Evolutionary conservation across 2,113 vertebrate species (phyloP).

Genomic region (Albula glossodonta): DNA sequence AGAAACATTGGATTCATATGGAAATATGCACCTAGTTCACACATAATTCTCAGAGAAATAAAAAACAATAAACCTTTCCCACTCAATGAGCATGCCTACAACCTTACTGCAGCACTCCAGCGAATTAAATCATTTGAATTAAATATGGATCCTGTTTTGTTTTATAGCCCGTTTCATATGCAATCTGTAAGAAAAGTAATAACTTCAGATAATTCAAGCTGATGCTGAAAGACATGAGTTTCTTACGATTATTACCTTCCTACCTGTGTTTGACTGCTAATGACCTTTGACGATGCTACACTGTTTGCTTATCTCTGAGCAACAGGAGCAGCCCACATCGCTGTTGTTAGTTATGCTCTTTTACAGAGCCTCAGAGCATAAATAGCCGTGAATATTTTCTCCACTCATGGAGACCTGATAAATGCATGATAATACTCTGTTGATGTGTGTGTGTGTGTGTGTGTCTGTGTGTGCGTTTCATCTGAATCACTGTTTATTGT

Average conservation of each 20-base stretch:
- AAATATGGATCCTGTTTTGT: neutral
- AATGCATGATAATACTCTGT: neutral
- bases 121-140: neutral
- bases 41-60: neutral
- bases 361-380: neutral
- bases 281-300: neutral
- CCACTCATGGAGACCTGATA: conserved; percentile 2
- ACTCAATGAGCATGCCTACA: neutral
- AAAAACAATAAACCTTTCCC: neutral
- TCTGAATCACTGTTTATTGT: neutral
- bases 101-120: neutral
- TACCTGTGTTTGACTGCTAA: neutral
- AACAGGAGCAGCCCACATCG: neutral
- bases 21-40: neutral
- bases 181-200: neutral
- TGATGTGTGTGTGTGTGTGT: neutral
- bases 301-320: neutral
- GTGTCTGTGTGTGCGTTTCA: neutral
- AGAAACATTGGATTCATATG: neutral
- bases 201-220: neutral
- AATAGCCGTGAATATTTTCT: neutral
- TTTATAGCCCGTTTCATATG: neutral
- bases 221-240: neutral
- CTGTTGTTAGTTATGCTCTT: neutral
- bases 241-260: neutral